These are phyloP conservation scores for Lepeophtheirus salmonis DNA, from an alignment of 1,140 invertebrate species.

Conservation along the genomic window DNA sequence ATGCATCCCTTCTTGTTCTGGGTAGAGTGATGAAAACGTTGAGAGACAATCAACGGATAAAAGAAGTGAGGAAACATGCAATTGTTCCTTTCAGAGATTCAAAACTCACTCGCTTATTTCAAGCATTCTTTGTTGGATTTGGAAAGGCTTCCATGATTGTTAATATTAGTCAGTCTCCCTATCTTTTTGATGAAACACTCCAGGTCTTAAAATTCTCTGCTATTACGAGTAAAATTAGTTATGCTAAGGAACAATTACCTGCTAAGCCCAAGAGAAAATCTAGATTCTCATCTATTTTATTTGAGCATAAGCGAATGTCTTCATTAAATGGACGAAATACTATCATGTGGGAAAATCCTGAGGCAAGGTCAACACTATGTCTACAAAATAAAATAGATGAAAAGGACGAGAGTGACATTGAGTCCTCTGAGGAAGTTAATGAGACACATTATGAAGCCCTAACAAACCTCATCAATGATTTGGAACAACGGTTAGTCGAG, in stretches of 20 bases:
- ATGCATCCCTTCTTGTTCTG: conserved; percentile 64
- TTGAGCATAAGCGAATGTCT: conserved; percentile 15
- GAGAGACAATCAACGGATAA: conserved; percentile 27
- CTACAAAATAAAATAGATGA: neutral
- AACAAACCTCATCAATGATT: conserved; percentile 20
- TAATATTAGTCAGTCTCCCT: conserved; percentile 9
- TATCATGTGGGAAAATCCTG: conserved; percentile 4
- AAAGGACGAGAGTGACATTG: conserved; percentile 2
- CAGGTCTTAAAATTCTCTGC: conserved; percentile 14
- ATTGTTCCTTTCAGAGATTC: conserved; percentile 5
- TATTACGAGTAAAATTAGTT: conserved; percentile 7
- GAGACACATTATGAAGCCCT: conserved; percentile 18
- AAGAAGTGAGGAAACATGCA: conserved; percentile 4
- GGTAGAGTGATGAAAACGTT: conserved; percentile 59
- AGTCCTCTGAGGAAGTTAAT: neutral
- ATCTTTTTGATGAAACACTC: conserved; percentile 16
- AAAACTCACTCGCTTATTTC: neutral
- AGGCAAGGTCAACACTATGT: conserved; percentile 1
- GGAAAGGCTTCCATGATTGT: conserved; percentile 10
- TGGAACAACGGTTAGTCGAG: conserved; percentile 20
- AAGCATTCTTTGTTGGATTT: neutral
- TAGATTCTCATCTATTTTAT: conserved; percentile 18
- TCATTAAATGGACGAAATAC: neutral
- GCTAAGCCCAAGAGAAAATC: conserved; percentile 24
- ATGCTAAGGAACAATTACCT: neutral